Evolutionary conservation across 2,888 invertebrate genomes (phyloP), one percentile per base, ranked within the genome.

Genomic region (Eurytoma californica): DNA sequence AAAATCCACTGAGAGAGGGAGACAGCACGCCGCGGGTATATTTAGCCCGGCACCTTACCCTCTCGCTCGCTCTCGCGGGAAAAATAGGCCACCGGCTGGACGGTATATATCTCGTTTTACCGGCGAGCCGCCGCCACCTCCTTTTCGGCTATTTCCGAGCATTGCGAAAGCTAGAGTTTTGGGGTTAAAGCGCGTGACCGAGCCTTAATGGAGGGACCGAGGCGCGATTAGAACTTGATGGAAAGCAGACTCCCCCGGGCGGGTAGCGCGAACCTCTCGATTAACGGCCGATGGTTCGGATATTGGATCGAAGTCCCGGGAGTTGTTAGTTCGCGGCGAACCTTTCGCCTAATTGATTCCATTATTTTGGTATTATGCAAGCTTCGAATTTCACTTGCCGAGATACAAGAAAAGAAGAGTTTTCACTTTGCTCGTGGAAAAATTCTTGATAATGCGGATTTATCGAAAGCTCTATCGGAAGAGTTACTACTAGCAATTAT

Each of bases 31-130:
- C 68, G 77, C 30, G 77, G 83, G 87, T 90, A 90, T 87, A 89
- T 89, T 87, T 89, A 89, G 86, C 79, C 72, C 20, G 82, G 47
- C 9, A 12, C 47, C 63, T 63, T 72, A 69, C 80, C 39, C 39
- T 39, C 63, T 63, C 63, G n/a, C 61, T 63, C 16, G 16, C 63
- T 39, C 39, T 78, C 65, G 69, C 49, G 70, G 72, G 83, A 84
- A 88, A 89, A 88, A 88, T 89, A 89, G 90, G 90, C 87, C 90
- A 90, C 73, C 84, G 82, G 84, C 85, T 85, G 86, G 85, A 87
- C 87, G 85, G 86, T 85, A 85, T 81, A 77, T 80, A 82, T 83
- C 82, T 80, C 81, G 76, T 81, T 82, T 77, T 74, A 75, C 72
- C 14, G 30, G 53, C 70, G 39, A 39, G 68, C 58, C 57, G 61